These are phyloP conservation scores for Colostygia pectinataria DNA, from an alignment of 2,888 invertebrate genomes.

Conservation along the genomic window DNA sequence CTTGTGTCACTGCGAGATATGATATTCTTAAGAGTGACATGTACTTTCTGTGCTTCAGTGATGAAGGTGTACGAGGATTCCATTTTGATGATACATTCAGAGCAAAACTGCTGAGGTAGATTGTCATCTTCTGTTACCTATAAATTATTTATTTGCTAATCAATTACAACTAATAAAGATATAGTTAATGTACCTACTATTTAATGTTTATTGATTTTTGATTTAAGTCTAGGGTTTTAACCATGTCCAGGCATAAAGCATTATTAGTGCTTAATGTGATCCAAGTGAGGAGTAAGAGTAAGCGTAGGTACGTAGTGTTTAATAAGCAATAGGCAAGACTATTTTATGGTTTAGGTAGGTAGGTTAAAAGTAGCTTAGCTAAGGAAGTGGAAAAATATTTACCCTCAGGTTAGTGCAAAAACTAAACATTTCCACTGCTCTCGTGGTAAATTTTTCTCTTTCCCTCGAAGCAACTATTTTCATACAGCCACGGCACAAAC, in stretches of 20 bases:
- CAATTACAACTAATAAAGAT: too few species aligned
- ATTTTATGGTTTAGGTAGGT: background rate
- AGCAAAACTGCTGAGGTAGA: conserved; percentile 78
- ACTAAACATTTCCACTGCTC: conserved; percentile 64
- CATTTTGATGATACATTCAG: conserved; percentile 72
- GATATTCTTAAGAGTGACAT: conserved; percentile 61
- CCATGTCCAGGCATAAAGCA: too few species aligned
- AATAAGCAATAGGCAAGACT: too few species aligned
- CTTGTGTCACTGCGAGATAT: conserved; percentile 54
- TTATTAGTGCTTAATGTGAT: too few species aligned
- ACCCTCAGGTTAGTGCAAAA: conserved; percentile 65
- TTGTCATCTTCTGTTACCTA: conserved; percentile 65
- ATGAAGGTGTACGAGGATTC: conserved; percentile 76
- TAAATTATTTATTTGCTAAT: too few species aligned
- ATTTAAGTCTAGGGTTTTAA: too few species aligned
- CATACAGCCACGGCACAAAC: conserved; percentile 70
- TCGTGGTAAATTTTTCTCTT: conserved; percentile 52
- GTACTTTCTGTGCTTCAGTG: conserved; percentile 64
- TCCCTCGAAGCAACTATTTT: conserved; percentile 68
- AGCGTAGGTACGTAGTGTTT: too few species aligned
- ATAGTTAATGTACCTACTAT: too few species aligned
- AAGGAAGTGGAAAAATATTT: background rate
- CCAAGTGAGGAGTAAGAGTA: too few species aligned
- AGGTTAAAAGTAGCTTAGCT: too few species aligned
- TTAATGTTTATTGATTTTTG: too few species aligned